Percentiles rank a stretch among this genome's conserved stretches.
These are phyloP conservation scores for Athetis lepigone DNA, from an alignment of 2,888 invertebrate genomes.

Conservation along the genomic window DNA sequence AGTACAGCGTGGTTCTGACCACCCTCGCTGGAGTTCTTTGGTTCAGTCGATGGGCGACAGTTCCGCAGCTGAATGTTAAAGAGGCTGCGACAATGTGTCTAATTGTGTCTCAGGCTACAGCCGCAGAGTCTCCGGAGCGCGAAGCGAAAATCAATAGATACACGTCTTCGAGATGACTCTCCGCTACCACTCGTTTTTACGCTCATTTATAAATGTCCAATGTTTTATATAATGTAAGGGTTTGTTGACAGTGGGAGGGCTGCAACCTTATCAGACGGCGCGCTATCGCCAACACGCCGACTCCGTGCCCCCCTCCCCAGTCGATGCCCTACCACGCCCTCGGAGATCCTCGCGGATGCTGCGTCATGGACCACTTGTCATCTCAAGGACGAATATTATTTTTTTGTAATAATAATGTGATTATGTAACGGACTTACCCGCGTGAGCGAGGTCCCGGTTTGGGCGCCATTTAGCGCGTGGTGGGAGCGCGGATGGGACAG, in stretches of 20 bases:
- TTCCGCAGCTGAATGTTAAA: conserved; percentile 76
- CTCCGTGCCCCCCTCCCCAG: conserved; percentile 76
- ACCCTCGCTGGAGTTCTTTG: conserved; percentile 11
- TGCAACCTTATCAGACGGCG: conserved; percentile 83
- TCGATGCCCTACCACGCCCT: conserved; percentile 85
- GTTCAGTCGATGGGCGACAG: conserved; percentile 49
- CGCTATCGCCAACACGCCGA: conserved; percentile 82
- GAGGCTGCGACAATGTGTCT: conserved; percentile 79
- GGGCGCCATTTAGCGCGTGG: conserved; percentile 89
- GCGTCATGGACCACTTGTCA: conserved; percentile 74
- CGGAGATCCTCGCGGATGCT: conserved; percentile 76
- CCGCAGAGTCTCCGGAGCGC: conserved; percentile 70
- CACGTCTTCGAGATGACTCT: conserved; percentile 76
- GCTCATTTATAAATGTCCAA: conserved; percentile 59
- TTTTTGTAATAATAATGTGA: conserved; percentile 33
- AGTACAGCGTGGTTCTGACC: conserved; percentile 7
- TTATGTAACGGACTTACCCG: conserved; percentile 84
- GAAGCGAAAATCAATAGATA: conserved; percentile 84
- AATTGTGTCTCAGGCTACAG: conserved; percentile 68
- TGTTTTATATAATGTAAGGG: conserved; percentile 76
- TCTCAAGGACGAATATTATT: conserved; percentile 30
- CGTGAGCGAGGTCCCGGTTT: conserved; percentile 82
- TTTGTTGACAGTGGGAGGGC: conserved; percentile 87
- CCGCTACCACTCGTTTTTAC: conserved; percentile 68
- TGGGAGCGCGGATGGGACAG: conserved; percentile 68